Conservation (phyloP, 2,888 invertebrate genomes). For the Dinocampus coccinellae region DNA sequence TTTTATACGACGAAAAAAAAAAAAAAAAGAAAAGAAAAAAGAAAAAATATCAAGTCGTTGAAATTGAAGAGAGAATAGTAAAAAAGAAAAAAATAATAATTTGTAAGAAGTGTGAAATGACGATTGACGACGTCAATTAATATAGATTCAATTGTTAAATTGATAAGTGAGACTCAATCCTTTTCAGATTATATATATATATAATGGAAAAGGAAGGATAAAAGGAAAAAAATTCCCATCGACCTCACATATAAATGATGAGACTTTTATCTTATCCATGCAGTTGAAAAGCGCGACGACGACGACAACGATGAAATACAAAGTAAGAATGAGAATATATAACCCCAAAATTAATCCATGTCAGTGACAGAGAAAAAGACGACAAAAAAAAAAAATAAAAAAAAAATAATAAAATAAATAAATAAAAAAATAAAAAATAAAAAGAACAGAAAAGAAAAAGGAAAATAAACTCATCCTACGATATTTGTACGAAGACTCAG, state of each 20-base stretch:
- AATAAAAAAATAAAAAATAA: too few relatives aligned
- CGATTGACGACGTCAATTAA: constrained; percentile 15
- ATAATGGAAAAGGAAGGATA: too few relatives aligned
- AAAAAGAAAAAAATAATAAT: too few relatives aligned
- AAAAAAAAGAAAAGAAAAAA: too few relatives aligned
- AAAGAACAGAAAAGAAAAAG: not conserved
- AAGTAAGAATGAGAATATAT: not conserved
- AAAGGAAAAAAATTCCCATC: not conserved
- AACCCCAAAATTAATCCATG: not conserved
- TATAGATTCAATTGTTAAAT: not conserved
- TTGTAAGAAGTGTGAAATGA: not conserved
- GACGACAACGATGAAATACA: too few relatives aligned
- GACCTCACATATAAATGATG: not conserved
- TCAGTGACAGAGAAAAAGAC: not conserved
- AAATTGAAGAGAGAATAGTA: too few relatives aligned
- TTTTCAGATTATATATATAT: not conserved
- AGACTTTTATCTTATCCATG: not conserved
- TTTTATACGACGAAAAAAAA: too few relatives aligned
- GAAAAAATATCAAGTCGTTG: too few relatives aligned
- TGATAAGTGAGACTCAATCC: too few relatives aligned
- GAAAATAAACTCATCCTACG: not conserved
- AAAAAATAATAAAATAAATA: too few relatives aligned
- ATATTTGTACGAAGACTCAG: not conserved
- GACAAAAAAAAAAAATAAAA: not conserved
- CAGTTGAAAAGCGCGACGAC: not conserved